Evolutionary conservation across 2,888 invertebrate species (phyloP).

Genomic region (Melieria picta): DNA sequence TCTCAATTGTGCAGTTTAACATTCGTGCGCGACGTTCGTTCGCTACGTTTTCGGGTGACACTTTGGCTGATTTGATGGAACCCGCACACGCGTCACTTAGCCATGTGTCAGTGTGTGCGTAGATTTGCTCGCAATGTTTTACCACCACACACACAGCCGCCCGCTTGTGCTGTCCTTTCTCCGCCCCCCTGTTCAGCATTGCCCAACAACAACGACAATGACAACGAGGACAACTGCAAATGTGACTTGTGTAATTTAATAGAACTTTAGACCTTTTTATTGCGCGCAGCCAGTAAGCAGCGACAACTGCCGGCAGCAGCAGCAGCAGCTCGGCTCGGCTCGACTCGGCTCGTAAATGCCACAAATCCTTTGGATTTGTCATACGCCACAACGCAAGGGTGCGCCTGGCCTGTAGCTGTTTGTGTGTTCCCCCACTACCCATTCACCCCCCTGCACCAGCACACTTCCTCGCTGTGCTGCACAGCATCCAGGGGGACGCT

Average conservation of each 20-base stretch:
- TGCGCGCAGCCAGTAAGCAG: constrained; percentile 1
- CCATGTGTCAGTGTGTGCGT: constrained; percentile 23
- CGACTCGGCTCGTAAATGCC: constrained; percentile 39
- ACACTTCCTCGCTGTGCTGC: neutral
- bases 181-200: no score
- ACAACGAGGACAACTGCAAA: constrained; percentile 32
- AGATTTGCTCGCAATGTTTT: no score
- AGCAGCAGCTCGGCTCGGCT: constrained; percentile 26
- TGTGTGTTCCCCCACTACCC: neutral
- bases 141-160: no score
- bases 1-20: constrained; percentile 64
- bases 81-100: constrained; percentile 28
- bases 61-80: no score
- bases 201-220: constrained; percentile 35
- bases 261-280: constrained; percentile 17
- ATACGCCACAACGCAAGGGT: constrained; percentile 41
- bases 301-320: constrained; percentile 34
- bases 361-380: constrained; percentile 50
- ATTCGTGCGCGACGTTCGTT: constrained; percentile 40
- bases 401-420: neutral
- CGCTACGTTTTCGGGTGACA: no score
- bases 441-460: neutral
- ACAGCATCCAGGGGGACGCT: neutral
- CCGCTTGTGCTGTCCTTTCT: no score
- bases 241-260: constrained; percentile 31